phyloP scores from a whole-genome alignment of 2,113 vertebrate genomes.

The Garra rufa region DNA sequence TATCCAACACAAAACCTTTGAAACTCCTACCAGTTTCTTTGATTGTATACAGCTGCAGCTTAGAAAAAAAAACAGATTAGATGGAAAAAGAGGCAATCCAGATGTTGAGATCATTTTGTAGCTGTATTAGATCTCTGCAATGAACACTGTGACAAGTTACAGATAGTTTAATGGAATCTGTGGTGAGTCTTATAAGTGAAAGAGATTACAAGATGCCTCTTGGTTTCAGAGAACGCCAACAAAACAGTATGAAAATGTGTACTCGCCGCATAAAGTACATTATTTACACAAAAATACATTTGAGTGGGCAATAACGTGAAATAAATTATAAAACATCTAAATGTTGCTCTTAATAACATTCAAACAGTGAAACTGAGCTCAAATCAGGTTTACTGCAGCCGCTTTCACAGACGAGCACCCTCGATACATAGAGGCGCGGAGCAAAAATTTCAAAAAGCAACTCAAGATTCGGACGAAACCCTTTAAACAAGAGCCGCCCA shows the following conservation, averaged over 20 bases:
- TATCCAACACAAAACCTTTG: background rate
- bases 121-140: slow-evolving; percentile 35
- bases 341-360: slow-evolving; percentile 52
- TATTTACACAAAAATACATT: slow-evolving; percentile 80
- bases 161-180: slow-evolving; percentile 66
- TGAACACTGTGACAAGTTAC: slow-evolving; percentile 43
- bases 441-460: slow-evolving; percentile 31
- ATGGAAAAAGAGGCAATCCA: slow-evolving; percentile 5
- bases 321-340: slow-evolving; percentile 80
- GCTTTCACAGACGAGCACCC: slow-evolving; percentile 50
- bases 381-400: slow-evolving; percentile 47
- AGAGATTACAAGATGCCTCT: slow-evolving; percentile 70
- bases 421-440: slow-evolving; percentile 30
- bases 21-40: background rate
- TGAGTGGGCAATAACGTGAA: slow-evolving; percentile 64
- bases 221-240: slow-evolving; percentile 67
- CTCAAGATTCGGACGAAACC: slow-evolving; percentile 24
- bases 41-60: background rate
- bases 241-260: slow-evolving; percentile 72
- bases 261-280: slow-evolving; percentile 72
- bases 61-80: background rate
- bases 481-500: slow-evolving; percentile 39
- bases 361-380: slow-evolving; percentile 50
- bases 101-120: slow-evolving; percentile 1
- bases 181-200: slow-evolving; percentile 71